Evolutionary conservation across 1,140 invertebrate genomes (phyloP).

Genomic region (Cotesia chilonis): DNA sequence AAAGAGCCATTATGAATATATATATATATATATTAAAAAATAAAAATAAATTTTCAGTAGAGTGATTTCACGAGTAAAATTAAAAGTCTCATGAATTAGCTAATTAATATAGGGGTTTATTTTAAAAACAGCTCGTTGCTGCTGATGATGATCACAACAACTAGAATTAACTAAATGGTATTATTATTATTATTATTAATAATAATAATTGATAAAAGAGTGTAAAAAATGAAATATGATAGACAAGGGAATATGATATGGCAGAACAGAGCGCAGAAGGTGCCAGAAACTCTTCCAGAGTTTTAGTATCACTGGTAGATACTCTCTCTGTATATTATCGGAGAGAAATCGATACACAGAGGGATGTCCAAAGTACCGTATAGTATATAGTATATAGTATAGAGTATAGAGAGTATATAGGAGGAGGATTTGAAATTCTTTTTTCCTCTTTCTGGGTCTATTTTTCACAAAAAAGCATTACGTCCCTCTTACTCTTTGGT

Average conservation of each 20-base stretch:
- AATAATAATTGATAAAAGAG: neutral
- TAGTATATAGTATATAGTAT: too few species aligned
- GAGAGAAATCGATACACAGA: constrained; percentile 63
- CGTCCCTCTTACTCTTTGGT: constrained; percentile 49
- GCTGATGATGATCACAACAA: neutral
- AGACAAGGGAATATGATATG: constrained; percentile 5
- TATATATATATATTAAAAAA: too few species aligned
- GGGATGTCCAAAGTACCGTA: constrained; percentile 39
- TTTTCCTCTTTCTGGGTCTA: constrained; percentile 48
- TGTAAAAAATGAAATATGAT: neutral
- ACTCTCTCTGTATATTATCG: constrained; percentile 48
- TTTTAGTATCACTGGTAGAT: constrained; percentile 55
- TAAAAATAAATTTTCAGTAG: neutral
- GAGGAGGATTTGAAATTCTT: neutral
- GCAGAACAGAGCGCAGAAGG: constrained; percentile 19
- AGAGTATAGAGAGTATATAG: too few species aligned
- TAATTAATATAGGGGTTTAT: constrained; percentile 14
- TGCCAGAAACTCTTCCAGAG: constrained; percentile 18
- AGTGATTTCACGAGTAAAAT: neutral
- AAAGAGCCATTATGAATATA: neutral
- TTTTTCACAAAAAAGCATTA: constrained; percentile 57
- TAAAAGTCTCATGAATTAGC: constrained; percentile 20
- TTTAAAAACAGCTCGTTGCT: constrained; percentile 14
- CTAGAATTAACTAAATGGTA: neutral
- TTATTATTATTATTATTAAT: neutral